These are phyloP conservation scores for Mythimna pallens DNA, from an alignment of 2,888 invertebrate genomes.

Conservation along the genomic window DNA sequence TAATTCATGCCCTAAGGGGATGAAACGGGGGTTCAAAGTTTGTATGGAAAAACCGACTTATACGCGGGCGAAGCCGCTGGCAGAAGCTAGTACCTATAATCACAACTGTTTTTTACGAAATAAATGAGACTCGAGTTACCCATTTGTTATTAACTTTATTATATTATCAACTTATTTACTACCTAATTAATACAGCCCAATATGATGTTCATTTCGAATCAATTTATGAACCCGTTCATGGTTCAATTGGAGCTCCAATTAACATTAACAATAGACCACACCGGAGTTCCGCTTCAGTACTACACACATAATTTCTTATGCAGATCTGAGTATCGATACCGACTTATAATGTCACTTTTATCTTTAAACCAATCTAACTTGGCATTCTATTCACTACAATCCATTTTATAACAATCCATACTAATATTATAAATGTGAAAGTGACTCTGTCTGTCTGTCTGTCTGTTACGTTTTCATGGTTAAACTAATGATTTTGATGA, in stretches of 20 bases:
- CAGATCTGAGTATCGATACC: constrained; percentile 4
- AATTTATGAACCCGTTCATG: constrained; percentile 14
- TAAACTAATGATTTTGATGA: too few relatives aligned
- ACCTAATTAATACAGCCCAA: too few relatives aligned
- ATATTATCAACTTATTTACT: too few relatives aligned
- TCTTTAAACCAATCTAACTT: constrained; percentile 31
- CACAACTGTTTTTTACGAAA: too few relatives aligned
- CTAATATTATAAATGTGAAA: background rate
- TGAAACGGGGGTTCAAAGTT: too few relatives aligned
- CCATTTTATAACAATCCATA: too few relatives aligned
- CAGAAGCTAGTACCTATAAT: too few relatives aligned
- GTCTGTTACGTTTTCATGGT: background rate
- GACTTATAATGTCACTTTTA: constrained; percentile 27
- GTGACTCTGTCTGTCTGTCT: background rate
- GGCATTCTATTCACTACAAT: constrained; percentile 16
- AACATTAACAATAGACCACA: background rate
- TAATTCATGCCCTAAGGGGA: too few relatives aligned
- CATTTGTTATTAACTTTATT: too few relatives aligned
- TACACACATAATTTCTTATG: background rate
- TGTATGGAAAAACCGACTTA: too few relatives aligned
- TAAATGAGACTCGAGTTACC: too few relatives aligned
- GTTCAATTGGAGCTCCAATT: constrained; percentile 10
- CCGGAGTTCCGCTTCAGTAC: constrained; percentile 36
- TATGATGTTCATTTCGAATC: background rate
- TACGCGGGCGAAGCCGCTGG: too few relatives aligned